Evolutionary conservation across 1,140 invertebrate genomes (phyloP), one percentile per base, ranked within the genome.

Genomic region (Myzus persicae): DNA sequence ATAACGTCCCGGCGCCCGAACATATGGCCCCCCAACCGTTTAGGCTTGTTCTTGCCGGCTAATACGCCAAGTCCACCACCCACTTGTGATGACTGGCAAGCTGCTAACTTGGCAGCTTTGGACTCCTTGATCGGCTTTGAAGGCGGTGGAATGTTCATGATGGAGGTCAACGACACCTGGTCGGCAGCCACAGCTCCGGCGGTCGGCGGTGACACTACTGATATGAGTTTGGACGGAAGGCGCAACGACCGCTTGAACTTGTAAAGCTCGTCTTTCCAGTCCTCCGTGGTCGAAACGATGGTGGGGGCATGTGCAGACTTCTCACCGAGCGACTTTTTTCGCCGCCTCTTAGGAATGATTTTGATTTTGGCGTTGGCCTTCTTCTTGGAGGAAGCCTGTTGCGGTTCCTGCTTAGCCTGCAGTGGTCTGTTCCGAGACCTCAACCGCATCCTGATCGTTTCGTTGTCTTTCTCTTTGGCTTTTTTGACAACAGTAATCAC

Each of bases 231-330:
- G 26, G 97, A 95, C 6, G 97, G 97, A 96, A 98, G 97, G 92
- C 97, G 96, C 4, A 98, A 95, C 0, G 97, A 97, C 94, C 97
- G 96, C 95, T 98, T 98, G 94, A 97, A 98, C 94, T 96, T 96
- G 94, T 97, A 98, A 42, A 98, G 96, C 94, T 98, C 97, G 94
- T 97, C 97, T 95, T 97, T 97, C 97, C 97, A 98, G 0, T 97
- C 97, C 0, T 88, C 87, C n/a, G 87, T 88, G 1, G 51, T 59
- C 24, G 88, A 18, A n/a, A 36, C 48, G 20, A 14, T 36, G 4
- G 48, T 8, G n/a, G 46, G 36, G 97, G 97, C 1, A 38, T 54
- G 42, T 8, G 44, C 38, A 1, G 91, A 93, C 38, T 84, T 93
- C 26, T 93, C 91, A 4, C 91, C 91, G 2, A 93, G 36, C 46